Base-by-base conservation (phyloP, 53 echinoderm and acorn worm species). In the Zoroaster sp. region DNA sequence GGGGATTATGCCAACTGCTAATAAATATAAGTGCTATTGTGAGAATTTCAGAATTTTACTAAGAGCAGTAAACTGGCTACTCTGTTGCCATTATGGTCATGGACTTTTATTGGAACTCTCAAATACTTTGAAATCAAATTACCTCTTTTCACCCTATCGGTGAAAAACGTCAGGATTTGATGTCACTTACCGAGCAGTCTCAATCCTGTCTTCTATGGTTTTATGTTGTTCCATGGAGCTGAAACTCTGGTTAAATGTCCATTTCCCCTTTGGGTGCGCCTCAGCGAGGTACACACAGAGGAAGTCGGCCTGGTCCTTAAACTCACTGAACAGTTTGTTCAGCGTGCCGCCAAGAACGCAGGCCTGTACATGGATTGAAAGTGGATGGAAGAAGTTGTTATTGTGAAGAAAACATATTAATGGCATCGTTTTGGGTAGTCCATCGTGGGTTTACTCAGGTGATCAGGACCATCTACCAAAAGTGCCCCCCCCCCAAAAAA, bases 281-380 rank as follows among this genome's bases (percentile, higher is more conserved):
- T 95, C 95, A 20, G 93, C 74, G 21, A 93, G 73, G 83, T 95
- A 95, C 41, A 95, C 88, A 65, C 90, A 93, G 21, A 95, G 70
- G 69, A 95, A 93, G 45, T 95, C 86, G 83, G 78, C 95, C 93
- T 77, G 78, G 88, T 74, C 87, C 73, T 93, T 88, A 88, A 83
- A 95, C 66, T 95, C 93, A 18, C 52, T 75, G 87, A 76, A 91
- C 40, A 95, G 41, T 4, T 25, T 46, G 59, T 78, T 78, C 78
- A 95, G 88, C 66, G 91, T 78, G 30, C 95, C 95, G 53, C 95
- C 95, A 54, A 88, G 42, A 49, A 95, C 83, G 51, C 88, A 80
- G 88, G 93, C 93, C 95, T 95, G 78, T 33, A 32, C 3, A 59
- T 15, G 39, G 11, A 28, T 77, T 17, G 23, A 69, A 1, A 34